phyloP scores from a whole-genome alignment of 2,113 vertebrate species.

The Jacana jacana region DNA sequence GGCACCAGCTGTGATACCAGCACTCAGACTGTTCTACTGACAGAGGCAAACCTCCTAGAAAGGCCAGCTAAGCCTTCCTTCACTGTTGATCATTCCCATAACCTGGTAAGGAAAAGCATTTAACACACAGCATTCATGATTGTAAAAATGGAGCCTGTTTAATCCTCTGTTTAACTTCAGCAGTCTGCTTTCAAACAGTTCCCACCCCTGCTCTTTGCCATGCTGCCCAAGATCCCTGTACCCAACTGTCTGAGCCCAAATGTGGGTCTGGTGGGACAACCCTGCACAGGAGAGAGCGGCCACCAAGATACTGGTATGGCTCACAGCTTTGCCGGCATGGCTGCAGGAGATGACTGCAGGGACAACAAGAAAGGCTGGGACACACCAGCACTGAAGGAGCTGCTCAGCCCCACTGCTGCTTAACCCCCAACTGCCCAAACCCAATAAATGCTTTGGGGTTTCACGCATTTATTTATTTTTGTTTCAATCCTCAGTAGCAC shows the following conservation, averaged over 20 bases:
- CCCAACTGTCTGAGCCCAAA: fast-evolving
- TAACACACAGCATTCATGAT: fast-evolving
- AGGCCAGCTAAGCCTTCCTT: background rate
- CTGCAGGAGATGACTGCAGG: background rate
- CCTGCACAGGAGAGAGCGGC: fast-evolving
- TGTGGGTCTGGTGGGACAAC: fast-evolving
- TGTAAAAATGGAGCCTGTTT: background rate
- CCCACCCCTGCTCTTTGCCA: background rate
- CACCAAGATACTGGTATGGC: fast-evolving
- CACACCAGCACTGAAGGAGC: fast-evolving
- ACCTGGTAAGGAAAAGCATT: background rate
- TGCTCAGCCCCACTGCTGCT: background rate
- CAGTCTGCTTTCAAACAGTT: background rate
- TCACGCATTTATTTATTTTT: background rate
- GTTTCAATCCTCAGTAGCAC: background rate
- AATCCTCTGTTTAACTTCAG: background rate
- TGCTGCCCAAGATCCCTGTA: background rate
- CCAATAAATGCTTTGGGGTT: background rate
- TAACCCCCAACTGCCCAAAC: background rate
- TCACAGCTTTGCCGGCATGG: background rate
- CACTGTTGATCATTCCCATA: background rate
- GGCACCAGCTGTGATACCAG: fast-evolving
- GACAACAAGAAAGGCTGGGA: background rate
- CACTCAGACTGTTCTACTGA: background rate
- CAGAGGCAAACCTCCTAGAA: background rate